Percentiles rank a stretch among this genome's conserved stretches.
These are phyloP conservation scores for Hypolimnas misippus DNA, from an alignment of 2,888 invertebrate genomes.

Conservation along the genomic window DNA sequence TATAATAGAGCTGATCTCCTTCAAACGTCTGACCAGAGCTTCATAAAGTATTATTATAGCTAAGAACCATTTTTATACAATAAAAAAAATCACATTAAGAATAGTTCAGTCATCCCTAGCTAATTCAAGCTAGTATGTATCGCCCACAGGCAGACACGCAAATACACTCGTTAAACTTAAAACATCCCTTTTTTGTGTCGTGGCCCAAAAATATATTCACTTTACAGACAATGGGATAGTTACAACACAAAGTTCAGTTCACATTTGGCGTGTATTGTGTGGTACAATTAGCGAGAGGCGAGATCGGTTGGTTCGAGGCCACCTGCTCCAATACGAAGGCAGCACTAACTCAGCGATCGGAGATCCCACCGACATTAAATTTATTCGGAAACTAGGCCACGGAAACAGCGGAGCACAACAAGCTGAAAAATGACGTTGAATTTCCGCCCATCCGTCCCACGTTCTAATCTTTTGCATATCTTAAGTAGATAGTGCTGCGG, in stretches of 20 bases:
- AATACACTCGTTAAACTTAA: too few relatives aligned
- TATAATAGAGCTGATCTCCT: too few relatives aligned
- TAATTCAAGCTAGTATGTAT: too few relatives aligned
- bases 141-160: too few relatives aligned
- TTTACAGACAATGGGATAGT: slow-evolving; percentile 1
- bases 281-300: slow-evolving; percentile 40
- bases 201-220: neutral
- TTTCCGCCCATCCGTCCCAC: slow-evolving; percentile 20
- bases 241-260: slow-evolving; percentile 8
- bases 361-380: slow-evolving; percentile 42
- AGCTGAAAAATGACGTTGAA: slow-evolving; percentile 16
- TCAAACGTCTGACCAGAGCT: too few relatives aligned
- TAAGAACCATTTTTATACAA: too few relatives aligned
- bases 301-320: slow-evolving; percentile 38
- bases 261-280: slow-evolving; percentile 22
- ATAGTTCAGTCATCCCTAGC: too few relatives aligned
- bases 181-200: too few relatives aligned
- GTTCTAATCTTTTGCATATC: slow-evolving; percentile 41
- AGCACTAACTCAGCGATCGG: slow-evolving; percentile 45
- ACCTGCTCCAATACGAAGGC: slow-evolving; percentile 41
- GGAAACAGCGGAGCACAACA: slow-evolving; percentile 33
- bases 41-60: too few relatives aligned
- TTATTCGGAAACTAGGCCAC: slow-evolving; percentile 40
- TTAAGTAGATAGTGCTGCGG: slow-evolving; percentile 36
- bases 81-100: too few relatives aligned